These are phyloP conservation scores for Tortricodes alternella DNA, from an alignment of 2,888 invertebrate species.

Conservation along the genomic window DNA sequence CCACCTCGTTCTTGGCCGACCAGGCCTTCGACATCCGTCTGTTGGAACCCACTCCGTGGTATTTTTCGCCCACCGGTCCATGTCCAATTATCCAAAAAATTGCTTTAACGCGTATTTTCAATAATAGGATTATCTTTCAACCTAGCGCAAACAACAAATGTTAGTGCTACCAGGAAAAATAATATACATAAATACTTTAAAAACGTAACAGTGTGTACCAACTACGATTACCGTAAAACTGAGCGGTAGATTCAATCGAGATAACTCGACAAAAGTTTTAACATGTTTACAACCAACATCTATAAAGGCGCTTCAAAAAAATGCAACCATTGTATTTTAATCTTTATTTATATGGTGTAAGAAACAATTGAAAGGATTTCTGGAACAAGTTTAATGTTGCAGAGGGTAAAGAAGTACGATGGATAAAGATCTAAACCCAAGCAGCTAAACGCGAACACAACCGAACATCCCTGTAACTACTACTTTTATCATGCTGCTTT, in stretches of 20 bases:
- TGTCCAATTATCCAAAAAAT: too few relatives aligned
- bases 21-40: too few relatives aligned
- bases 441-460: slow-evolving; percentile 52
- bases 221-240: slow-evolving; percentile 71
- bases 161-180: slow-evolving; percentile 47
- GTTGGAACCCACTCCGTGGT: too few relatives aligned
- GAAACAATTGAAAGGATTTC: slow-evolving; percentile 1
- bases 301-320: slow-evolving; percentile 23
- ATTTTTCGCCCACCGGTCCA: too few relatives aligned
- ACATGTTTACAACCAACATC: slow-evolving; percentile 48
- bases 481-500: slow-evolving; percentile 49
- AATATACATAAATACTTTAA: slow-evolving; percentile 55
- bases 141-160: slow-evolving; percentile 14
- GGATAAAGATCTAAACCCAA: slow-evolving; percentile 62
- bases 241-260: slow-evolving; percentile 64
- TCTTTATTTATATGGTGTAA: slow-evolving; percentile 32
- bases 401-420: slow-evolving; percentile 51
- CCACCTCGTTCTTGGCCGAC: too few relatives aligned
- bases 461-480: slow-evolving; percentile 60
- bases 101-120: not conserved
- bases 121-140: not conserved
- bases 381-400: slow-evolving; percentile 37
- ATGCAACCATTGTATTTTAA: slow-evolving; percentile 13
- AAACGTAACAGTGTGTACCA: slow-evolving; percentile 45
- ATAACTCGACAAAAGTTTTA: slow-evolving; percentile 69